Evolutionary conservation across 2,797 vertebrate species (phyloP), one percentile per base, ranked within the genome.

Genomic region (Malacoctenus gilli): DNA sequence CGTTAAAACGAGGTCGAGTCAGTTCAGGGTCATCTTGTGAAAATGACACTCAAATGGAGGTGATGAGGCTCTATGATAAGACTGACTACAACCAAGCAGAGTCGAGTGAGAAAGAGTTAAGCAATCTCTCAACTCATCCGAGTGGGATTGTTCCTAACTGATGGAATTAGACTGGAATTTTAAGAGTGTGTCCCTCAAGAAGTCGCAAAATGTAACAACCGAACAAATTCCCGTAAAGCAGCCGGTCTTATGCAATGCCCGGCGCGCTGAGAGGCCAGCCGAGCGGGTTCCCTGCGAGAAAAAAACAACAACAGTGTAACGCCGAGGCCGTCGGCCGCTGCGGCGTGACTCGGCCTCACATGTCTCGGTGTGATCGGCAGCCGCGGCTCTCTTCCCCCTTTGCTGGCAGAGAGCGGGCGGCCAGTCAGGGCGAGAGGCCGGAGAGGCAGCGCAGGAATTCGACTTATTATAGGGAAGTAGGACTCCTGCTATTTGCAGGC

Each of bases 391-490:
- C 79, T 78, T 75, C 70, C 64, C n/a, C 22, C 56, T 75, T 75
- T 59, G 51, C 72, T 62, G 69, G 77, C 61, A 76, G 52, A 28
- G 67, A 43, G 62, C 1, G 74, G 75, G 56, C 68, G 76, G 5
- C 54, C 40, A 19, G 36, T 72, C 64, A 50, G 59, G 75, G 68
- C 43, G 64, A 43, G 50, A 72, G 60, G 68, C 81, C 68, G 73
- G 72, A 66, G 72, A 70, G 68, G 73, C 60, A 31, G 70, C 50
- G 43, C 6, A 76, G 81, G 67, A 75, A 72, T 64, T 76, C 31
- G 48, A 76, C 66, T 75, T 80, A 77, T 82, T 79, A 82, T 61
- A 72, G 81, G 83, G 85, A 86, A 84, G 82, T 82, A 38, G 36
- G 54, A 42, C 53, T 75, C 63, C 51, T 41, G 72, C 78, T 85